A percentile compares a stretch with the other conserved stretches of the same genome.
These are phyloP conservation scores for Rhodinocichla rosea DNA, from an alignment of 2,113 vertebrate genomes.

Conservation along the genomic window DNA sequence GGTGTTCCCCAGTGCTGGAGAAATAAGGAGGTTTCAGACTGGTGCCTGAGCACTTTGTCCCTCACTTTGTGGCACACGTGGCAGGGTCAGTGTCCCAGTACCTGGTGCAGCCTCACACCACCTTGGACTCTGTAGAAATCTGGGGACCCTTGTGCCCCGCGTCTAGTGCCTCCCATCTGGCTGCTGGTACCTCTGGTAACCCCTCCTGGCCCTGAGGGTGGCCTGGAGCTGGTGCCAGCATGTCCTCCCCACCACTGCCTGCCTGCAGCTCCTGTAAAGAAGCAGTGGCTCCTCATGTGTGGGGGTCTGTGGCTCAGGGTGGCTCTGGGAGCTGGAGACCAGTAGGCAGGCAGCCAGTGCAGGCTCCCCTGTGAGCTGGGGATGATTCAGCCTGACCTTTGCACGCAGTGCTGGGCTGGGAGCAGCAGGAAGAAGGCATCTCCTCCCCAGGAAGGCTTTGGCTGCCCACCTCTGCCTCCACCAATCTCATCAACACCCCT, in stretches of 20 bases:
- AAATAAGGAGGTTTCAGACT: not conserved
- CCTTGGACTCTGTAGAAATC: not conserved
- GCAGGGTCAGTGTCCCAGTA: not conserved
- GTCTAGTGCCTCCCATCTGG: not conserved
- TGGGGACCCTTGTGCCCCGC: accelerated
- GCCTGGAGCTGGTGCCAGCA: not conserved
- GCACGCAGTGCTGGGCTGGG: accelerated
- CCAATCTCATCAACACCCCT: not conserved
- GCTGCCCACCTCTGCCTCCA: not conserved
- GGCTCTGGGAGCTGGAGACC: not conserved
- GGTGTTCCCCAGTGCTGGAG: not conserved
- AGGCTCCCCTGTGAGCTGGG: not conserved
- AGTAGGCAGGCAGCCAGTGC: accelerated
- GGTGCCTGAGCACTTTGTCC: not conserved
- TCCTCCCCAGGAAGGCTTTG: not conserved
- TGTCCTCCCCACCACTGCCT: not conserved
- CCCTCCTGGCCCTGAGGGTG: not conserved
- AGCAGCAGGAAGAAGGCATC: not conserved
- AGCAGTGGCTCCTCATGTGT: not conserved
- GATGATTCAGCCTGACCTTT: constrained; percentile 34
- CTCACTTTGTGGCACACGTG: not conserved
- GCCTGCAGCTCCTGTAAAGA: not conserved
- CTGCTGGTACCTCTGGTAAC: not conserved
- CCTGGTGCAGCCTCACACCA: accelerated
- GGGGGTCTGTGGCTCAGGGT: not conserved